phyloP scores from a whole-genome alignment of 1,140 invertebrate genomes.

The Drosophila takahashii region DNA sequence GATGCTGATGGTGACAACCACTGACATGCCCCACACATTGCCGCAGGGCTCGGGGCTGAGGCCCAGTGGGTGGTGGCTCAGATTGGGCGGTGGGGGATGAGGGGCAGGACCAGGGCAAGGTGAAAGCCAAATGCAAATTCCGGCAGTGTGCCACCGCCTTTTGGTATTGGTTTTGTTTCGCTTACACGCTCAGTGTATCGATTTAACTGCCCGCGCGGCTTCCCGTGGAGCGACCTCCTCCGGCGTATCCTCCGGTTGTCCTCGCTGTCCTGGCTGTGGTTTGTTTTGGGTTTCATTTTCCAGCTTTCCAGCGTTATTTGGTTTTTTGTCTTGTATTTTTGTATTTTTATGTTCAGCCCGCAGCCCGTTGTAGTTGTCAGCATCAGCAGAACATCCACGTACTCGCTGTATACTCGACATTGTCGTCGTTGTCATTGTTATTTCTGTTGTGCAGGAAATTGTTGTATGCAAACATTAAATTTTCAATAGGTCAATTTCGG shows the following conservation, averaged over 20 bases:
- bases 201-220: conserved; percentile 66
- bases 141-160: conserved; percentile 58
- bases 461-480: conserved; percentile 79
- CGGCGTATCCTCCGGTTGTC: conserved; percentile 39
- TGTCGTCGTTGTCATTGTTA: conserved; percentile 34
- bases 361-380: conserved; percentile 64
- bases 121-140: conserved; percentile 69
- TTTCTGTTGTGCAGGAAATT: conserved; percentile 65
- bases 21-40: conserved; percentile 61
- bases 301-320: neutral
- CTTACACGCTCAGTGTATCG: conserved; percentile 71
- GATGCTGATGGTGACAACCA: conserved; percentile 77
- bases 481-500: conserved; percentile 68
- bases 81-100: neutral
- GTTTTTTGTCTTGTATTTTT: conserved; percentile 20
- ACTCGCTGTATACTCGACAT: conserved; percentile 3
- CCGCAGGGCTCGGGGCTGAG: conserved; percentile 22
- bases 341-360: conserved; percentile 43
- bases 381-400: conserved; percentile 49
- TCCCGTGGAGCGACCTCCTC: conserved; percentile 55
- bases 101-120: conserved; percentile 14
- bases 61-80: conserved; percentile 4
- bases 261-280: conserved; percentile 43
- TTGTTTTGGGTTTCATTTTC: conserved; percentile 57
- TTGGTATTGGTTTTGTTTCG: conserved; percentile 71